Conservation (phyloP, 2,797 vertebrate genomes). For the Pseudocheirus occidentalis region DNA sequence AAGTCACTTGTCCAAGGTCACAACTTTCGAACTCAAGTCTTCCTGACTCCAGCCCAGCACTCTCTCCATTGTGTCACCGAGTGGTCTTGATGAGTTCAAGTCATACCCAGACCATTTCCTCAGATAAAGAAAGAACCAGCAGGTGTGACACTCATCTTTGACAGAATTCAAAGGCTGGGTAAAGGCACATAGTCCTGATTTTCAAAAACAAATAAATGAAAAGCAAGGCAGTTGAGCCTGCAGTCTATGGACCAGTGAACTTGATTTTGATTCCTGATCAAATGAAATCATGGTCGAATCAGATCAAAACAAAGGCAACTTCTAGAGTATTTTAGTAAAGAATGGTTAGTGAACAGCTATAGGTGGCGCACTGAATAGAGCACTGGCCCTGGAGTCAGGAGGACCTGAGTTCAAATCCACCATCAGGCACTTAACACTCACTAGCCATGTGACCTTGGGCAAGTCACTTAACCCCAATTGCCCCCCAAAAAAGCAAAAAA, state of each 20-base stretch:
- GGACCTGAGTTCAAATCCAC: too few relatives aligned
- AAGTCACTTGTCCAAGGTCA: neutral
- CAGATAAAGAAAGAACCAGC: neutral
- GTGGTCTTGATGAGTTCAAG: neutral
- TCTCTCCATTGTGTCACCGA: neutral
- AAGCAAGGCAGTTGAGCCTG: neutral
- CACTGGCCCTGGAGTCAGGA: too few relatives aligned
- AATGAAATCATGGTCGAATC: neutral
- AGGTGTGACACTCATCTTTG: neutral
- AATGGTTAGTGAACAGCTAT: neutral
- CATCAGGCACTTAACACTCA: too few relatives aligned
- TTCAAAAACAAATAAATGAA: neutral
- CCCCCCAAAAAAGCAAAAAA: neutral
- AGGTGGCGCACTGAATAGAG: too few relatives aligned
- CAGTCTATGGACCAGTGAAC: neutral
- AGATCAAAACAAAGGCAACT: neutral
- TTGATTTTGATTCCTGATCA: neutral
- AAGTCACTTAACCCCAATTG: too few relatives aligned
- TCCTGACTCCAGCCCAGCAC: too few relatives aligned
- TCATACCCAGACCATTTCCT: neutral
- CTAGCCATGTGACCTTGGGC: too few relatives aligned
- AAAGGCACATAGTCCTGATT: neutral
- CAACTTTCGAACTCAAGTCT: neutral
- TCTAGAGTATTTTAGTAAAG: neutral
- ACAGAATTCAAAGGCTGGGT: neutral